A percentile compares a stretch with the other conserved stretches of the same genome.
Conservation (phyloP, 1,140 invertebrate species). For the Hormaphis cornu region DNA sequence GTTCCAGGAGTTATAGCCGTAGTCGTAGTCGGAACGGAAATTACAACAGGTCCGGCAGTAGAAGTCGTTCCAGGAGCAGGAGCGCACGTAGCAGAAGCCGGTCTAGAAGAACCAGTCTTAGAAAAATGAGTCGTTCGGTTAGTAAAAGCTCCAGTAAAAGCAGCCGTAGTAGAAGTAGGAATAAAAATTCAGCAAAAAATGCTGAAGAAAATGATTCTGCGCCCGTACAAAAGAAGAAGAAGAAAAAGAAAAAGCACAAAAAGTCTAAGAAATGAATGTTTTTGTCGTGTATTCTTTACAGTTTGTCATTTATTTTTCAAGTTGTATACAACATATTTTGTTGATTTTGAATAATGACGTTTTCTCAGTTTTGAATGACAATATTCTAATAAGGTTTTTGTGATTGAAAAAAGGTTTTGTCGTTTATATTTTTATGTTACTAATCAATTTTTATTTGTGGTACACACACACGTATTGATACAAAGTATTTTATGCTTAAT, state of each 20-base stretch:
- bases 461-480: no score
- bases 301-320: not conserved
- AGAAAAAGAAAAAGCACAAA: constrained; percentile 17
- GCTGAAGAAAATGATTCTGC: constrained; percentile 17
- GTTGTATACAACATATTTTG: no score
- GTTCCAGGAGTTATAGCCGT: not conserved
- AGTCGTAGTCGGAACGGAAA: constrained; percentile 42
- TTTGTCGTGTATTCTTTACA: not conserved
- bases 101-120: constrained; percentile 36
- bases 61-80: constrained; percentile 38
- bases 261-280: constrained; percentile 9
- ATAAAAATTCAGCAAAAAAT: constrained; percentile 13
- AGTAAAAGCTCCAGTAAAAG: constrained; percentile 48
- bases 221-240: constrained; percentile 27
- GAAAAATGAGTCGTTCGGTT: constrained; percentile 44
- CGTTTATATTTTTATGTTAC: no score
- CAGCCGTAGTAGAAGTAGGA: constrained; percentile 44
- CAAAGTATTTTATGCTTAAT: not conserved
- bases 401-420: no score
- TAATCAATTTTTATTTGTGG: no score
- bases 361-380: no score
- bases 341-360: no score
- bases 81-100: constrained; percentile 25
- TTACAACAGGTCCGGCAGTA: constrained; percentile 39
- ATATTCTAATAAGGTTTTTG: no score